These are phyloP conservation scores for Avahi laniger DNA, from an alignment of 2,797 vertebrate species.

Conservation along the genomic window DNA sequence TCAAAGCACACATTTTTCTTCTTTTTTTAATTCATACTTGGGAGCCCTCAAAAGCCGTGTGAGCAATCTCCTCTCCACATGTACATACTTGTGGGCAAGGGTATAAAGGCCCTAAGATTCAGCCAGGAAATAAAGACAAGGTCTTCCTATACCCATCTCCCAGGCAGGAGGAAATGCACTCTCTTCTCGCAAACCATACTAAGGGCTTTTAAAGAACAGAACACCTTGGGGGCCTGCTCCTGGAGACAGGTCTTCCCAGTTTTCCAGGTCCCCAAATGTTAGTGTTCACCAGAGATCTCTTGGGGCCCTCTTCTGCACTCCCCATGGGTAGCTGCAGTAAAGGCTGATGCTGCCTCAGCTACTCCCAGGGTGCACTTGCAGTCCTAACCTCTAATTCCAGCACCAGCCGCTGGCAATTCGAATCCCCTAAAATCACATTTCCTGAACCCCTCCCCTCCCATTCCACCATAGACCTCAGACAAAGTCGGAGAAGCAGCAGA, in stretches of 20 bases:
- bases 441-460: neutral
- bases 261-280: neutral
- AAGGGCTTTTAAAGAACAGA: neutral
- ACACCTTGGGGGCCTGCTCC: neutral
- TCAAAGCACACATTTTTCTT: conserved; percentile 69
- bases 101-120: neutral
- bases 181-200: neutral
- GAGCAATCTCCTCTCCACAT: conserved; percentile 29
- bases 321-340: neutral
- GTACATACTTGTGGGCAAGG: conserved; percentile 20
- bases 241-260: neutral
- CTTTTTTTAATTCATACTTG: conserved; percentile 62
- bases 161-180: neutral
- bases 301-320: accelerated
- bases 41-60: conserved; percentile 67
- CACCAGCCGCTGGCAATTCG: neutral
- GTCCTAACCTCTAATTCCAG: too few relatives aligned
- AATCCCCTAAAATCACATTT: neutral
- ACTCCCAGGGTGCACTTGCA: accelerated
- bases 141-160: neutral
- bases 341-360: accelerated
- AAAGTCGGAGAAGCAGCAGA: neutral
- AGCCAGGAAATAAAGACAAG: neutral
- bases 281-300: neutral
- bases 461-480: neutral